A percentile compares a stretch with the other conserved stretches of the same genome.
phyloP scores from a whole-genome alignment of 2,888 invertebrate species.

The Pseudanteris insignis region DNA sequence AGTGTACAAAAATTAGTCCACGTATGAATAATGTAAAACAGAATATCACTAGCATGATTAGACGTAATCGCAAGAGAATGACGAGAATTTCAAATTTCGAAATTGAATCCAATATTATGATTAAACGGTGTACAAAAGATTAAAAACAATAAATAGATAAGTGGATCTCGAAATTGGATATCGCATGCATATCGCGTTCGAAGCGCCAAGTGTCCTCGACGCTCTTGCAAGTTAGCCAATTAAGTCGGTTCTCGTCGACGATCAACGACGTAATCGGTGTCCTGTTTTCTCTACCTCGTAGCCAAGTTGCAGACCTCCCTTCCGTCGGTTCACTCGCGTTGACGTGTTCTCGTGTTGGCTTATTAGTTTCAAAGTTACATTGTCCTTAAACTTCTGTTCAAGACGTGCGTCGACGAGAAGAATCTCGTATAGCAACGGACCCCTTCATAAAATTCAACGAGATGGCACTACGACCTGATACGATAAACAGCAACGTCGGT shows the following conservation, averaged over 20 bases:
- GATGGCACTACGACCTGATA: conserved; percentile 11
- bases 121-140: conserved; percentile 10
- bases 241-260: conserved; percentile 56
- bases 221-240: conserved; percentile 59
- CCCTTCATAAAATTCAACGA: conserved; percentile 33
- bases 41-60: too few species aligned
- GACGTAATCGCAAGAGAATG: too few species aligned
- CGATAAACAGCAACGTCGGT: conserved; percentile 2
- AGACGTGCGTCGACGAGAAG: conserved; percentile 40
- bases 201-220: conserved; percentile 49
- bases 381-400: conserved; percentile 49
- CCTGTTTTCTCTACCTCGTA: conserved; percentile 52
- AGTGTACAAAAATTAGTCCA: too few species aligned
- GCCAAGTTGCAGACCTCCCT: conserved; percentile 48
- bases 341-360: conserved; percentile 50
- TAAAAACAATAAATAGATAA: conserved; percentile 10
- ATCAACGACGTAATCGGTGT: conserved; percentile 62
- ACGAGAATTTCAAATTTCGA: too few species aligned
- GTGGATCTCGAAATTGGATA: conserved; percentile 25
- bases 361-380: conserved; percentile 63
- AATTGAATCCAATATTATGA: neutral
- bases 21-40: too few species aligned
- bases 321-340: conserved; percentile 48
- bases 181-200: conserved; percentile 40
- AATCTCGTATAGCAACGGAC: conserved; percentile 30